These are phyloP conservation scores for Philereme transversata DNA, from an alignment of 2,888 invertebrate species.

Conservation along the genomic window DNA sequence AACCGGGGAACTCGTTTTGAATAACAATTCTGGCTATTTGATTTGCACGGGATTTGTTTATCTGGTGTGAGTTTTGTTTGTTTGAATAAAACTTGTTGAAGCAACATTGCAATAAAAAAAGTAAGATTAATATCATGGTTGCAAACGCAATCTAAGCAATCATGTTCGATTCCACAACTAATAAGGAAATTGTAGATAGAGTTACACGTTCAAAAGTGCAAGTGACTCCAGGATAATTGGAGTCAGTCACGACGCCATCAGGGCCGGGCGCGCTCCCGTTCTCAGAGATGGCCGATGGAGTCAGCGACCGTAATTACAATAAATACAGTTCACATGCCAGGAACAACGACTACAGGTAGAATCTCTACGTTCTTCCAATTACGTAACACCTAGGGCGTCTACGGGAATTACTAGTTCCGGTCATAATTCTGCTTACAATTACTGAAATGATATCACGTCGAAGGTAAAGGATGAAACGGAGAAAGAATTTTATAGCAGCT, in stretches of 20 bases:
- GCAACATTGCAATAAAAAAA: neutral
- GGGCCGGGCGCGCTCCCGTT: conserved; percentile 51
- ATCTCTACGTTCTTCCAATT: conserved; percentile 67
- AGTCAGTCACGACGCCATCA: conserved; percentile 56
- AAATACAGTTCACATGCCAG: conserved; percentile 73
- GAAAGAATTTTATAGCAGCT: conserved; percentile 1
- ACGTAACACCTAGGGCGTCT: conserved; percentile 57
- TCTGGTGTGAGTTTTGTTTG: conserved; percentile 8
- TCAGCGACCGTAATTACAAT: conserved; percentile 74
- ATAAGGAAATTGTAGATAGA: conserved; percentile 38
- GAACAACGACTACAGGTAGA: conserved; percentile 59
- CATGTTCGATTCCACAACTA: conserved; percentile 30
- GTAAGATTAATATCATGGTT: conserved; percentile 4
- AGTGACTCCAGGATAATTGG: conserved; percentile 57
- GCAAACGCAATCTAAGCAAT: conserved; percentile 24
- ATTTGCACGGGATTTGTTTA: conserved; percentile 19
- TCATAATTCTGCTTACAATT: conserved; percentile 21
- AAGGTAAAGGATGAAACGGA: neutral
- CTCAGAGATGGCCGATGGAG: conserved; percentile 55
- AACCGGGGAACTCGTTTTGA: conserved; percentile 22
- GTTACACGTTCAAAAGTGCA: conserved; percentile 47
- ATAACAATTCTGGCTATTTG: conserved; percentile 29
- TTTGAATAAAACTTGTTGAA: conserved; percentile 8
- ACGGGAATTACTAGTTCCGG: conserved; percentile 40
- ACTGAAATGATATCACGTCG: conserved; percentile 10